Conservation (phyloP, 2,797 vertebrate genomes). For the Mormyrops boulengeri region DNA sequence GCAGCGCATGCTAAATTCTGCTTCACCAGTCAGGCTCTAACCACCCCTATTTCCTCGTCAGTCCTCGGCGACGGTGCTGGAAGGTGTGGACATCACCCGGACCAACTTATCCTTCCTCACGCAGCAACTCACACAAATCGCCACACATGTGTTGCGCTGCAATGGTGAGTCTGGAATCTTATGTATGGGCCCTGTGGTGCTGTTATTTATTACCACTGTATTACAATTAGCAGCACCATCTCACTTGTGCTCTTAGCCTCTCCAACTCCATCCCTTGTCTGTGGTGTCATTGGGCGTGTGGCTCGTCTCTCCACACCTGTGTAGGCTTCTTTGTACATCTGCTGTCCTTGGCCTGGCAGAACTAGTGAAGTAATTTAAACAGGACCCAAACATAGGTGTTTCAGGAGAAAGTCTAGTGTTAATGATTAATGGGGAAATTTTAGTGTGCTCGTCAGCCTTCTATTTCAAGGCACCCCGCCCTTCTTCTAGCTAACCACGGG, state of each 20-base stretch:
- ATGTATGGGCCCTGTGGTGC: background rate
- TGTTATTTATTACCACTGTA: background rate
- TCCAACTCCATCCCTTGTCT: background rate
- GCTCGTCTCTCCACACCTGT: background rate
- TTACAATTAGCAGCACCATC: background rate
- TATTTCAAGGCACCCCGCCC: background rate
- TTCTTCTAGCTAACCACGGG: background rate
- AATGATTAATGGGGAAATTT: background rate
- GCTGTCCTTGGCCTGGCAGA: slow-evolving; percentile 82
- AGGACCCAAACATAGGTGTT: background rate
- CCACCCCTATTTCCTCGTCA: slow-evolving; percentile 35
- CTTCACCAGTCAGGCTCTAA: background rate
- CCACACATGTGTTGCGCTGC: slow-evolving; percentile 78
- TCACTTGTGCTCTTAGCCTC: background rate
- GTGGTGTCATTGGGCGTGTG: background rate
- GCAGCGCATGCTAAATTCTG: background rate
- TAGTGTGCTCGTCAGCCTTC: background rate
- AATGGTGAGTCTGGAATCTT: slow-evolving; percentile 52
- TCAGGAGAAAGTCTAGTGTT: background rate
- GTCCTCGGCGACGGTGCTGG: slow-evolving; percentile 75
- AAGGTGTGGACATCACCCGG: slow-evolving; percentile 77
- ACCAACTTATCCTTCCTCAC: slow-evolving; percentile 84
- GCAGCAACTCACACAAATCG: slow-evolving; percentile 77
- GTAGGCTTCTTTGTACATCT: slow-evolving; percentile 85
- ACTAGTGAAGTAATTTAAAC: slow-evolving; percentile 36